Evolutionary conservation across 2,888 invertebrate species (phyloP), one percentile per base, ranked within the genome.

Genomic region (Dynastes maya): DNA sequence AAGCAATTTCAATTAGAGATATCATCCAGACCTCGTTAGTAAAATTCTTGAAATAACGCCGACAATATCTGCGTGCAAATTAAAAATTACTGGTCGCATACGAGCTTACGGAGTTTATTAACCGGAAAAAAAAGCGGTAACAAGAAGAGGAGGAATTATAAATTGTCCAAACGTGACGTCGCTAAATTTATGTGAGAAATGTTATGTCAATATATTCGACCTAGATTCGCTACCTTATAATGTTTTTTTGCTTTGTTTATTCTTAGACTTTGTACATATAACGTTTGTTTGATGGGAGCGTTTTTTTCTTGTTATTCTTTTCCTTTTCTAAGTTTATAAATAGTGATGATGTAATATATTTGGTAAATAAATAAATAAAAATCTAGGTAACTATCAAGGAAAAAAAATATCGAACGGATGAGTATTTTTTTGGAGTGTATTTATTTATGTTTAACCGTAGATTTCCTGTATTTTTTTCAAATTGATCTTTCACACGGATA

Each of bases 171-270:
- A 72, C 16, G 37, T 58, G 40, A 13, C n/a, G 16, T 72, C 27
- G 58, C 13, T 40, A 58, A 51, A 53, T 71, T 32, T 58, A 70
- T 53, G 65, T 68, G 68, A 51, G 63, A 45, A 74, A 77, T 67
- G 76, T 77, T 77, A 77, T 68, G 76, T 77, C 76, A 77, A 77
- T 68, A 77, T 40, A 65, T 16, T 55, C 68, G 76, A 77, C 76
- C 76, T 40, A 55, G 37, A 55, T 77, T 68, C 32, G 16, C 55
- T 58, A 58, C 55, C 55, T 58, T 22, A 22, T 5, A 9, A 8
- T 22, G 22, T 58, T 55, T 22, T 8, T 58, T 58, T 37, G 32
- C 22, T 58, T 16, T 58, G 4, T 58, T 58, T 58, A 3, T n/a
- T 53, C 45, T 53, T 16, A 53, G n/a, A 13, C 53, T n/a, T n/a